Evolutionary conservation across 2,888 invertebrate genomes (phyloP).

Genomic region (Melanostoma scalare): DNA sequence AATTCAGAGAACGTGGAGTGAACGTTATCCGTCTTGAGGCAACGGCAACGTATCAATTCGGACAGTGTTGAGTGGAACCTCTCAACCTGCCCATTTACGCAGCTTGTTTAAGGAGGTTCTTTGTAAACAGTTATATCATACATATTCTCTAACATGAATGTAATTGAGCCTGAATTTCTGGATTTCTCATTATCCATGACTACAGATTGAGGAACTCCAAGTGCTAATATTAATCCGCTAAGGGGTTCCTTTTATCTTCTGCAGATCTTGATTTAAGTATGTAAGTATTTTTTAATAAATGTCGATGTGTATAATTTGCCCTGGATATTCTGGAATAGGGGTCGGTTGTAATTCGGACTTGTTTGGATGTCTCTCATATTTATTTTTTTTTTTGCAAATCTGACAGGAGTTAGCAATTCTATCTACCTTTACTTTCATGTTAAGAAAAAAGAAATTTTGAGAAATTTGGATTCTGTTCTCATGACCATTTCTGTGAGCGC

Average conservation of each 20-base stretch:
- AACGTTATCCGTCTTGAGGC: constrained; percentile 13
- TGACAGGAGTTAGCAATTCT: no score
- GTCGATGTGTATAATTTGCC: constrained; percentile 42
- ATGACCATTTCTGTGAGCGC: no score
- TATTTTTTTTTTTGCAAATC: constrained; percentile 41
- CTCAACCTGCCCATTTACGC: constrained; percentile 53
- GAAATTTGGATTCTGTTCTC: no score
- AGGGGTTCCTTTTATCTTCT: no score
- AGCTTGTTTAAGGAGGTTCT: constrained; percentile 26
- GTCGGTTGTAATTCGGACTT: constrained; percentile 27
- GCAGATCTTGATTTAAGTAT: constrained; percentile 20
- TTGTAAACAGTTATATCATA: constrained; percentile 25
- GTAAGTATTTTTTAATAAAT: no score
- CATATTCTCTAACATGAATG: constrained; percentile 32
- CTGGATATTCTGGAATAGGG: constrained; percentile 44
- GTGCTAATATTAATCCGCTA: no score
- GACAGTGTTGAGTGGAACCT: constrained; percentile 41
- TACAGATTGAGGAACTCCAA: constrained; percentile 30
- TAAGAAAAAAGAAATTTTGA: no score
- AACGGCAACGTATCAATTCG: constrained; percentile 36
- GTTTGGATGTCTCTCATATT: constrained; percentile 22
- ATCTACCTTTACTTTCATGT: no score
- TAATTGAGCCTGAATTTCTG: constrained; percentile 24
- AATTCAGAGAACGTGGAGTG: background rate
- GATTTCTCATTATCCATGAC: constrained; percentile 53